These are phyloP conservation scores for Drosophila prolongata DNA, from an alignment of 2,888 invertebrate species.

Conservation along the genomic window DNA sequence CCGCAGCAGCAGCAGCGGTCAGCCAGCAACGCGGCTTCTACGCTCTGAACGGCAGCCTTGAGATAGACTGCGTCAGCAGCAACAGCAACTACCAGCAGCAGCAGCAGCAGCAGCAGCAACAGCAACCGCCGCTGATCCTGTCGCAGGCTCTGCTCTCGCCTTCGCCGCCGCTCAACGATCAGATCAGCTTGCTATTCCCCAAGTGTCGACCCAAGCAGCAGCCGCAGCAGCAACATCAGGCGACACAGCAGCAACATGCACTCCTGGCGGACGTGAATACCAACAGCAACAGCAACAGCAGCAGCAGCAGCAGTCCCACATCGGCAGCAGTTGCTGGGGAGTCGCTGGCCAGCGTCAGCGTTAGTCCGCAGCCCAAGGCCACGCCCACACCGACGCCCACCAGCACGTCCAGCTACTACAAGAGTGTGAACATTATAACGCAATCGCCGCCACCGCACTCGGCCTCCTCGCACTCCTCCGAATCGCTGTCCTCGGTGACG, in stretches of 20 bases:
- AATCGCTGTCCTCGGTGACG: slow-evolving; percentile 83
- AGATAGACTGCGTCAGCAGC: slow-evolving; percentile 58
- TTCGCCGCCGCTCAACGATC: slow-evolving; percentile 87
- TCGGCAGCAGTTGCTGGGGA: slow-evolving; percentile 29
- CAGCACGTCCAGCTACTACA: slow-evolving; percentile 69
- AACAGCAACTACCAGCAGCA: slow-evolving; percentile 51
- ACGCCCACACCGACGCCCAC: slow-evolving; percentile 66
- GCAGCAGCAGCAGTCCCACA: slow-evolving; percentile 38
- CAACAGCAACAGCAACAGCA: slow-evolving; percentile 34
- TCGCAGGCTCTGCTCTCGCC: slow-evolving; percentile 84
- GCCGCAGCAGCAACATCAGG: slow-evolving; percentile 45
- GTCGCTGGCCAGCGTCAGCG: slow-evolving; percentile 84
- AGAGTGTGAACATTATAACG: slow-evolving; percentile 79
- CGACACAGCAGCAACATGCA: slow-evolving; percentile 55
- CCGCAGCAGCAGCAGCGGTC: slow-evolving; percentile 46
- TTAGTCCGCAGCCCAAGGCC: slow-evolving; percentile 85
- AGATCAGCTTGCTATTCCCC: slow-evolving; percentile 93
- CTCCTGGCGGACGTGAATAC: slow-evolving; percentile 52
- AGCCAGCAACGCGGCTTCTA: slow-evolving; percentile 41
- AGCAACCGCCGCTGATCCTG: slow-evolving; percentile 65
- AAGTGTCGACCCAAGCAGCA: slow-evolving; percentile 91
- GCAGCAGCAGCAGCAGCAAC: slow-evolving; percentile 48
- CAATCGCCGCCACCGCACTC: slow-evolving; percentile 83
- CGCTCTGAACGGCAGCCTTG: slow-evolving; percentile 53
- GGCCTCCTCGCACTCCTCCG: slow-evolving; percentile 83